A percentile compares a stretch with the other conserved stretches of the same genome.
Conservation (phyloP, 2,888 invertebrate genomes). For the Agonopterix arenella region DNA sequence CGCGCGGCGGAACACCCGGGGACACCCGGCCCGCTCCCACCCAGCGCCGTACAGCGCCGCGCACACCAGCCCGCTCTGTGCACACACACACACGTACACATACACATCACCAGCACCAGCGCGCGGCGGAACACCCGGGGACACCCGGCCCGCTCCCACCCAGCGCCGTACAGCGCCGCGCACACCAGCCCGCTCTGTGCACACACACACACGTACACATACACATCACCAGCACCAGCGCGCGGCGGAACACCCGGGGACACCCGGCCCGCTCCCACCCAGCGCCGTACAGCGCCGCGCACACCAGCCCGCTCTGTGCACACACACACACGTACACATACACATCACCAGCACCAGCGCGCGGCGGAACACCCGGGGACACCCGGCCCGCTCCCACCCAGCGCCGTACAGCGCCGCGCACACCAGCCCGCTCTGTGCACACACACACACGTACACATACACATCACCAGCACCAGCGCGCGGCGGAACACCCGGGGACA, state of each 20-base stretch:
- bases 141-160: constrained; percentile 39
- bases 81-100: too few relatives aligned
- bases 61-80: too few relatives aligned
- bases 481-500: constrained; percentile 19
- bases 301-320: constrained; percentile 54
- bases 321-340: constrained; percentile 10
- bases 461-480: constrained; percentile 59
- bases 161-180: constrained; percentile 53
- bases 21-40: too few relatives aligned
- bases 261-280: constrained; percentile 39
- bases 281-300: constrained; percentile 54
- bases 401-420: constrained; percentile 52
- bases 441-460: constrained; percentile 14
- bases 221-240: constrained; percentile 59
- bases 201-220: constrained; percentile 11
- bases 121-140: constrained; percentile 22
- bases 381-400: constrained; percentile 41
- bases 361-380: constrained; percentile 20
- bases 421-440: constrained; percentile 53
- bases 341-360: constrained; percentile 60
- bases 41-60: too few relatives aligned
- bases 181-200: constrained; percentile 56
- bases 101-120: constrained; percentile 63
- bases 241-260: constrained; percentile 19
- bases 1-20: too few relatives aligned